Evolutionary conservation across 2,113 vertebrate genomes (phyloP), one percentile per base, ranked within the genome.

Genomic region (Rallus limicola): DNA sequence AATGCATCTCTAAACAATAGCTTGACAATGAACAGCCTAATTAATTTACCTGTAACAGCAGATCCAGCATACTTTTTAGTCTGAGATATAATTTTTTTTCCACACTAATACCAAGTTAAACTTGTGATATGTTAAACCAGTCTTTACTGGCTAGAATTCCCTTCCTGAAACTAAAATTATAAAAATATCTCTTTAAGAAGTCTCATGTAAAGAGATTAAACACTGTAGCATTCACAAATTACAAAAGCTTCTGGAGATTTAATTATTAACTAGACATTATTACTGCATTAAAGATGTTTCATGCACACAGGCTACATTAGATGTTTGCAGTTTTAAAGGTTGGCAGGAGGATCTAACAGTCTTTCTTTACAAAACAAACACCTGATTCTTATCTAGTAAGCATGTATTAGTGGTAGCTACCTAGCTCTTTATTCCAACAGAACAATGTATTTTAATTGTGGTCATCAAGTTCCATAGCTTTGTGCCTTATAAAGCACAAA

Each of bases 231-330:
- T 70, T 38, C 58, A 58, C 33, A 81, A 70, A 88, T 81, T 90
- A 74, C 68, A 88, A 67, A 64, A 91, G 24, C 58, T 87, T 52
- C 40, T 46, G 20, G 38, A 74, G 16, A 92, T 86, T 74, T 96
- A 95, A 93, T 93, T 63, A 94, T 94, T 95, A 97, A 95, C 91
- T 56, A 81, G 40, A 81, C 25, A 90, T 88, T 94, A 88, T 90
- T 92, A 90, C 24, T 81, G 60, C 64, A 64, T 88, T 93, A 86
- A 90, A 90, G 85, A 68, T 53, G 26, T 53, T 93, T 70, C 55
- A 86, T 6, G 62, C 34, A 92, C 62, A 84, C 42, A 77, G 10
- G 42, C 70, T 82, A 69, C 72, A 79, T 20, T 77, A 67, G 71
- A 82, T 77, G 77, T 91, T 65, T 87, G 46, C 81, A 88, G 55